phyloP scores from a whole-genome alignment of 2,888 invertebrate genomes.

The Perizoma affinitatum region DNA sequence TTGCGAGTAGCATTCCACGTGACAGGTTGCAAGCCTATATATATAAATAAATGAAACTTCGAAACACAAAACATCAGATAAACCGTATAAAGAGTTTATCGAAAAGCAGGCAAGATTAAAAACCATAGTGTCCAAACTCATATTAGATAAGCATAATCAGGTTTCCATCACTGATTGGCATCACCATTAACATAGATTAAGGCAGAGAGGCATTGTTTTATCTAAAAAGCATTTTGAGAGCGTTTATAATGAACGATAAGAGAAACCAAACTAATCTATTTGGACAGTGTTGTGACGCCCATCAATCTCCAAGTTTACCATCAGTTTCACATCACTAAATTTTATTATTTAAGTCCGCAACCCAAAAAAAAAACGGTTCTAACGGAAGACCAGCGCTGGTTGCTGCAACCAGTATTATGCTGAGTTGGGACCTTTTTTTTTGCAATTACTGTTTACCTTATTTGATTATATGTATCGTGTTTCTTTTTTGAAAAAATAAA shows the following conservation, averaged over 20 bases:
- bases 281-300: neutral
- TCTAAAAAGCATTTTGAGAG: slow-evolving; percentile 24
- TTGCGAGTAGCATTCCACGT: too few relatives aligned
- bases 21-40: too few relatives aligned
- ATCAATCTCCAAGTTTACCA: neutral
- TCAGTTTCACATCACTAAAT: neutral
- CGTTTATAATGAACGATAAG: slow-evolving; percentile 6
- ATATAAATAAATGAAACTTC: too few relatives aligned
- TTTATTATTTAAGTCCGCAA: too few relatives aligned
- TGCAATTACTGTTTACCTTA: too few relatives aligned
- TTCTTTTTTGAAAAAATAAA: too few relatives aligned
- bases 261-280: slow-evolving; percentile 4
- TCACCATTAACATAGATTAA: slow-evolving; percentile 14
- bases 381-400: too few relatives aligned
- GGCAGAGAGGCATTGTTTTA: slow-evolving; percentile 9
- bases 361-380: too few relatives aligned
- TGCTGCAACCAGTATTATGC: too few relatives aligned
- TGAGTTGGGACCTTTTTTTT: too few relatives aligned
- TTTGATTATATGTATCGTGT: too few relatives aligned
- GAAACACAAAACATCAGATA: neutral
- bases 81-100: neutral
- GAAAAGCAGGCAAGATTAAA: neutral
- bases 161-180: slow-evolving; percentile 20
- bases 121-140: neutral
- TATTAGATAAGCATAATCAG: slow-evolving; percentile 11